These are phyloP conservation scores for Microchrysa polita DNA, from an alignment of 2,888 invertebrate genomes.

Conservation along the genomic window DNA sequence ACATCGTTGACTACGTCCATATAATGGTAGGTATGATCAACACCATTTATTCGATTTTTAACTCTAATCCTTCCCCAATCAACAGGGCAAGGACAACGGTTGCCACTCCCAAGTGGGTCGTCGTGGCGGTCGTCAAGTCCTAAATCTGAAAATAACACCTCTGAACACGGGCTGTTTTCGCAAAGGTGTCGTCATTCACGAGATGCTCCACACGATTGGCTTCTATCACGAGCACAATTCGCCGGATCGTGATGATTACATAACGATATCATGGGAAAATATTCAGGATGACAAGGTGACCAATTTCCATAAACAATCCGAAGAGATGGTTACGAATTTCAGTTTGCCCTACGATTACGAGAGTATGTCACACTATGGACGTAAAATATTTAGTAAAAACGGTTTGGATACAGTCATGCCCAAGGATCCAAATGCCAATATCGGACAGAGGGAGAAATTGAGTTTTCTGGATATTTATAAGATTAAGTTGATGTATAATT, in stretches of 20 bases:
- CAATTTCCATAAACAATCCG: constrained; percentile 75
- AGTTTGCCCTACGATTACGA: constrained; percentile 79
- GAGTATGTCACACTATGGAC: constrained; percentile 83
- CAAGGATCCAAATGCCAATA: constrained; percentile 53
- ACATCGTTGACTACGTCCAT: constrained; percentile 55
- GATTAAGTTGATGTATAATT: constrained; percentile 59
- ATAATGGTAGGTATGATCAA: constrained; percentile 53
- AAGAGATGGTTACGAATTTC: constrained; percentile 68
- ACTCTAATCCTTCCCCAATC: too few relatives aligned
- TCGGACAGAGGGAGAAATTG: constrained; percentile 56
- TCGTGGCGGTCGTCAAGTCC: constrained; percentile 62
- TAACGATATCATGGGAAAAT: constrained; percentile 66
- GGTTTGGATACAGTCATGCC: constrained; percentile 75
- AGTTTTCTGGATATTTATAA: constrained; percentile 56
- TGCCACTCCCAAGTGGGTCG: constrained; percentile 82
- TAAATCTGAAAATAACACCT: constrained; percentile 57
- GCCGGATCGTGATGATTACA: constrained; percentile 76
- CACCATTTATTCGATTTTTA: too few relatives aligned
- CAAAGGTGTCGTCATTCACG: constrained; percentile 73
- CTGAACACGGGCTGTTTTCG: constrained; percentile 58
- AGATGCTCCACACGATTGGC: constrained; percentile 80
- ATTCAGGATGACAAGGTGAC: constrained; percentile 68
- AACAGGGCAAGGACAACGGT: constrained; percentile 64
- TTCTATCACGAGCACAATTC: constrained; percentile 85
- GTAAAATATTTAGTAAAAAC: constrained; percentile 76